Evolutionary conservation across 2,888 invertebrate genomes (phyloP), one percentile per base, ranked within the genome.

Genomic region (Macaria notata): DNA sequence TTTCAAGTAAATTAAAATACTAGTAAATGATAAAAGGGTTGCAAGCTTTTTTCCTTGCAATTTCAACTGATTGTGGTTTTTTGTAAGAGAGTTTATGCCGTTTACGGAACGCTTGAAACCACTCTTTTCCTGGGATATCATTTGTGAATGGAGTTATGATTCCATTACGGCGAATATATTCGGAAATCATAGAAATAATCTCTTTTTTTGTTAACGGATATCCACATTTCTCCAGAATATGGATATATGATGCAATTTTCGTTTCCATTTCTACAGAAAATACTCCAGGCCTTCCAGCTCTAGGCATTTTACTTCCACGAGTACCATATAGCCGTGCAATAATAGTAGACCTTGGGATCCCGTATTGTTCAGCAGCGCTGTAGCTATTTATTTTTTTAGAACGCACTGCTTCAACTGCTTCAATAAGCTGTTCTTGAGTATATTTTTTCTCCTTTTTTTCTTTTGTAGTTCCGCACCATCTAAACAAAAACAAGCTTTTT

Each of bases 21-120:
- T 50, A 42, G 7, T 54, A 33, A 8, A 58, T 9, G 4, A 45
- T 57, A 29, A 53, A 53, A 4, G 49, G 49, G 50, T 58, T 49
- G 38, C 44, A 46, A 3, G 49, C 42, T 7, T 39, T 49, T 54
- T 54, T 49, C 9, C 54, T 9, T 30, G 53, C 48, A 8, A 58
- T 48, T 53, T 56, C 52, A 4, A 58, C 58, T 3, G 53, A 43
- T 48, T 54, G 58, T 19, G 59, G 50, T 42, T 54, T 54, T 50
- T 59, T 59, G n/a, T 49, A 46, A n/a, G 59, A 54, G 3, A 49
- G 43, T 9, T 54, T 54, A 44, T 59, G 48, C 33, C 59, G 45
- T 44, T 46, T 50, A 31, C 36, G 39, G 46, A 59, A 59, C 30
- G n/a, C 46, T 43, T 3, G 4, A 31, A 54, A 54, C 54, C 54